Evolutionary conservation across 1,140 invertebrate species (phyloP), one percentile per base, ranked within the genome.

Genomic region (Teleopsis dalmanni): DNA sequence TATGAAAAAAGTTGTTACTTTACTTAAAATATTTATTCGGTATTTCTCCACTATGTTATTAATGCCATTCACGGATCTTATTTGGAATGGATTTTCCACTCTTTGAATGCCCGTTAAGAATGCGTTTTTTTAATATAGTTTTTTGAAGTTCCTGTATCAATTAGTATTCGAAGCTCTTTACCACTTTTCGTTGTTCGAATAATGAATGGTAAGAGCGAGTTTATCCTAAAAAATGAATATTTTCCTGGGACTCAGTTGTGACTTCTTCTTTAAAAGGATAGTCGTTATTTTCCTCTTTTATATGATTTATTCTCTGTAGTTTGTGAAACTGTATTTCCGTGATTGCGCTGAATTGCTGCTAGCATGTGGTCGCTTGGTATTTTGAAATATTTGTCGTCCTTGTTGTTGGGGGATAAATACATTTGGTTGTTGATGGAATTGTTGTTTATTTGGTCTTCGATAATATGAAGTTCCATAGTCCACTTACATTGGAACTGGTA

Each of bases 201-300:
- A 18, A 54, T 26, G 34, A 36, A 51, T 16, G 43, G 48, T n/a
- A 50, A 48, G 29, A 51, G 52, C 27, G 46, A 52, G 5, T 35
- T 49, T 38, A 27, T 10, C n/a, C 42, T 52, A 55, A 55, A 55
- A 52, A 51, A 51, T 48, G 51, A 9, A 44, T 43, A 9, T 35
- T 14, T 4, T 33, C 16, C n/a, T n/a, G n/a, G n/a, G n/a, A n/a
- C n/a, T n/a, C n/a, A n/a, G n/a, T n/a, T n/a, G n/a, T n/a, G n/a
- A n/a, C n/a, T n/a, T n/a, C n/a, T n/a, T n/a, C n/a, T n/a, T n/a
- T n/a, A n/a, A n/a, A n/a, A n/a, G n/a, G n/a, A 9, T 11, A 19
- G 11, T 44, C 14, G 6, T 25, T 9, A 33, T 31, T 14, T n/a
- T 27, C 41, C 6, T 43, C 26, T 22, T 29, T n/a, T 9, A 43